phyloP scores from a whole-genome alignment of 2,113 vertebrate genomes.

The Epinephelus fuscoguttatus region DNA sequence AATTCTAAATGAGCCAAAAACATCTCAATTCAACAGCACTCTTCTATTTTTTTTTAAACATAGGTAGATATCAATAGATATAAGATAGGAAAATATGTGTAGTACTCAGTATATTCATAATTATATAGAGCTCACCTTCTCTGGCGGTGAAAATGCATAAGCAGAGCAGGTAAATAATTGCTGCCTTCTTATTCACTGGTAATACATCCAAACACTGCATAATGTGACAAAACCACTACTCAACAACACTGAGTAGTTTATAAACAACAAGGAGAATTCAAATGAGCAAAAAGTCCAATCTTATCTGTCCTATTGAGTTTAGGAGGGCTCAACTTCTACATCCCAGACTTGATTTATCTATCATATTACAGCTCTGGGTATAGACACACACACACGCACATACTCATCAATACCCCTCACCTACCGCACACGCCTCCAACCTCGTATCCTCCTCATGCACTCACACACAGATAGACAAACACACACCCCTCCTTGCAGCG shows the following conservation, averaged over 20 bases:
- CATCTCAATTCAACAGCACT: not conserved
- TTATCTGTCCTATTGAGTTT: constrained; percentile 1
- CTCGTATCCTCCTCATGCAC: constrained; percentile 7
- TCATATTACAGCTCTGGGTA: constrained; percentile 29
- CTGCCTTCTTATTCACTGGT: not conserved
- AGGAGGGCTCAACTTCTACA: constrained; percentile 12
- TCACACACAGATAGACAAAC: constrained; percentile 25
- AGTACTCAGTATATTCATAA: not conserved
- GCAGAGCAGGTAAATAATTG: not conserved
- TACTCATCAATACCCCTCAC: constrained; percentile 19
- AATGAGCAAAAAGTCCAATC: not conserved
- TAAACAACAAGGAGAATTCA: constrained; percentile 5
- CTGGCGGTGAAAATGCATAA: no score
- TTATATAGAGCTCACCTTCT: no score
- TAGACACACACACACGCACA: constrained; percentile 17
- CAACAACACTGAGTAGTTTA: constrained; percentile 23
- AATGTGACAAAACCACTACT: constrained; percentile 1
- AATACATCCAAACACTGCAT: constrained; percentile 1
- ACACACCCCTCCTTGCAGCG: constrained; percentile 60
- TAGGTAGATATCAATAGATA: not conserved
- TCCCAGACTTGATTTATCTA: constrained; percentile 28
- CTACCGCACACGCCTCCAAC: constrained; percentile 16
- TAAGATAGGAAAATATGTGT: not conserved
- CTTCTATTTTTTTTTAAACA: not conserved
- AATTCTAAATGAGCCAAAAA: not conserved